A percentile compares a stretch with the other conserved stretches of the same genome.
phyloP scores from a whole-genome alignment of 2,113 vertebrate genomes.

The Picathartes gymnocephalus region DNA sequence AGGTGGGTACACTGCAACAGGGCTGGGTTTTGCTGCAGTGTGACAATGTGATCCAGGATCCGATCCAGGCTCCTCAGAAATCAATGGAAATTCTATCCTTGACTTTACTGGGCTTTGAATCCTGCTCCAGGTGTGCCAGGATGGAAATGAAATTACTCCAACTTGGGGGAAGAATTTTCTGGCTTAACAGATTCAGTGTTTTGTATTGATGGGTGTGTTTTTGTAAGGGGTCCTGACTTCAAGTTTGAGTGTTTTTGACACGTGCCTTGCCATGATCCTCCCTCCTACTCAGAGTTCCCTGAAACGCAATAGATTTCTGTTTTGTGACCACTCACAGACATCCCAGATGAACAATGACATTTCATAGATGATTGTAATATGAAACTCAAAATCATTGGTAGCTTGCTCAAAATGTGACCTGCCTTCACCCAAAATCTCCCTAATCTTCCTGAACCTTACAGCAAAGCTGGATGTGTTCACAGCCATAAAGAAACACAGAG shows the following conservation, averaged over 20 bases:
- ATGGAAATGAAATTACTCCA: conserved; percentile 14
- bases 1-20: conserved; percentile 16
- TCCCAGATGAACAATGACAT: background rate
- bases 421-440: background rate
- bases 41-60: conserved; percentile 39
- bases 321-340: background rate
- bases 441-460: background rate
- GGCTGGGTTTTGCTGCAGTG: conserved; percentile 7
- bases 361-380: background rate
- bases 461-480: background rate
- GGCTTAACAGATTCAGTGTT: background rate
- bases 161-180: background rate
- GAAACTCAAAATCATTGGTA: background rate
- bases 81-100: conserved; percentile 58
- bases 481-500: background rate
- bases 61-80: background rate
- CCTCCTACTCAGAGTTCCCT: background rate
- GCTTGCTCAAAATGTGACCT: background rate
- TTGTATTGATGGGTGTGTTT: background rate
- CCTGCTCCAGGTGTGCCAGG: background rate
- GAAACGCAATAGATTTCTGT: background rate
- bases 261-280: background rate
- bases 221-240: background rate
- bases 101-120: conserved; percentile 34
- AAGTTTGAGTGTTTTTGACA: background rate